Evolutionary conservation across 2,888 invertebrate species (phyloP).

Genomic region (Drosophila bunnanda): DNA sequence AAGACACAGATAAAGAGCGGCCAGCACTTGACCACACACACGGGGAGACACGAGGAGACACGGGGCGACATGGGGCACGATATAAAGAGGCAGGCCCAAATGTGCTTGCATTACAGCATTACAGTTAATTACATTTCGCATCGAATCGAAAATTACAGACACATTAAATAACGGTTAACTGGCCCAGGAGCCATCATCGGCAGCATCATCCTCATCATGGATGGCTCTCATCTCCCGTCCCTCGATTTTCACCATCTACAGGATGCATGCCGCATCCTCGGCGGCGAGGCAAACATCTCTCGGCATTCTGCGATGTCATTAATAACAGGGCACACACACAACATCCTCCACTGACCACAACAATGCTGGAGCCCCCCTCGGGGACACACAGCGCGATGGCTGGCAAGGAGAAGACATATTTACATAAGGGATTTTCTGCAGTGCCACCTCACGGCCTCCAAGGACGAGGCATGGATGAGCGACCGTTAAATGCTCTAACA

Average conservation of each 20-base stretch:
- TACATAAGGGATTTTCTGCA: constrained; percentile 76
- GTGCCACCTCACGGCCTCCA: constrained; percentile 52
- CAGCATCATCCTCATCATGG: neutral
- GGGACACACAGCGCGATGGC: constrained; percentile 9
- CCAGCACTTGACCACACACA: constrained; percentile 32
- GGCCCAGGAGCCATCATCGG: constrained; percentile 26
- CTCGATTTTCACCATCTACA: neutral
- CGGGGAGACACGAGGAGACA: neutral
- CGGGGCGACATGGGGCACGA: neutral
- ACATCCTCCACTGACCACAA: constrained; percentile 49
- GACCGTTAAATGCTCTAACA: constrained; percentile 27
- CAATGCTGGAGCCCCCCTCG: constrained; percentile 22
- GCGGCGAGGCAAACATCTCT: constrained; percentile 31
- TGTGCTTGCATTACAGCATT: constrained; percentile 51
- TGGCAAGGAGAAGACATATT: constrained; percentile 52
- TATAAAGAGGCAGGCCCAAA: constrained; percentile 9
- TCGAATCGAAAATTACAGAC: constrained; percentile 68
- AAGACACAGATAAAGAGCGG: constrained; percentile 35
- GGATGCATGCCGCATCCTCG: constrained; percentile 32
- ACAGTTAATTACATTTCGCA: constrained; percentile 76
- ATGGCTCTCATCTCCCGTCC: constrained; percentile 1
- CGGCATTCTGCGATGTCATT: constrained; percentile 62
- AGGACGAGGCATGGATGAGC: constrained; percentile 9
- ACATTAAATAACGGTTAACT: constrained; percentile 78
- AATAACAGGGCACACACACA: constrained; percentile 68